Conservation (phyloP, 2,797 vertebrate species). For the Astyanax mexicanus region DNA sequence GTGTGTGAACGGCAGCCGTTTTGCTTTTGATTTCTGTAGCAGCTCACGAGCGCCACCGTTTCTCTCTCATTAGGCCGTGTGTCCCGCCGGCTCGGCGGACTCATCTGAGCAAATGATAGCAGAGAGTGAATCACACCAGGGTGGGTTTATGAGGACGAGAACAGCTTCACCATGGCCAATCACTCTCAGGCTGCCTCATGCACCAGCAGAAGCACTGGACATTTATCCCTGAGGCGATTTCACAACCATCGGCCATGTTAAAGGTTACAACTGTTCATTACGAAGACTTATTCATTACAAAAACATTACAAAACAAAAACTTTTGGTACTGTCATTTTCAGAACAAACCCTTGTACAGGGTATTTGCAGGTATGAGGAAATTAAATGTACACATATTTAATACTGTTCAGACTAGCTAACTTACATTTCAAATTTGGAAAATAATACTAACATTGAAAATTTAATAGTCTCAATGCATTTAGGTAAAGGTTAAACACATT, state of each 20-base stretch:
- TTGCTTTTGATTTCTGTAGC: conserved; percentile 28
- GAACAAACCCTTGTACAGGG: no score
- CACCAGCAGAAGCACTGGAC: not conserved
- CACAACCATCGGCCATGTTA: not conserved
- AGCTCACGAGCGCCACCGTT: not conserved
- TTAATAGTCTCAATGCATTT: no score
- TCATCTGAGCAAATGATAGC: conserved; percentile 17
- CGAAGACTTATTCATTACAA: no score
- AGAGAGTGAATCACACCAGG: not conserved
- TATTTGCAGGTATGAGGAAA: no score
- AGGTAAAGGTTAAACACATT: no score
- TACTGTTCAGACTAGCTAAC: no score
- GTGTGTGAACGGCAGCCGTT: not conserved
- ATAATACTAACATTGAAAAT: no score
- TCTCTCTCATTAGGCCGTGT: conserved; percentile 38
- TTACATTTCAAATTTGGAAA: no score
- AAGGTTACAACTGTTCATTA: not conserved
- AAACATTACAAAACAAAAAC: no score
- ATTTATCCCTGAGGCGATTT: not conserved
- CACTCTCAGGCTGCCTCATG: not conserved
- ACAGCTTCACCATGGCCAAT: not conserved
- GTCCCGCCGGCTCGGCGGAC: not conserved
- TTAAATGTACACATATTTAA: no score
- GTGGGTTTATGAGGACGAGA: not conserved
- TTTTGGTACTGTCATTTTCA: no score